These are phyloP conservation scores for Pristionchus arcanus DNA, from an alignment of 2,888 invertebrate species.

Conservation along the genomic window DNA sequence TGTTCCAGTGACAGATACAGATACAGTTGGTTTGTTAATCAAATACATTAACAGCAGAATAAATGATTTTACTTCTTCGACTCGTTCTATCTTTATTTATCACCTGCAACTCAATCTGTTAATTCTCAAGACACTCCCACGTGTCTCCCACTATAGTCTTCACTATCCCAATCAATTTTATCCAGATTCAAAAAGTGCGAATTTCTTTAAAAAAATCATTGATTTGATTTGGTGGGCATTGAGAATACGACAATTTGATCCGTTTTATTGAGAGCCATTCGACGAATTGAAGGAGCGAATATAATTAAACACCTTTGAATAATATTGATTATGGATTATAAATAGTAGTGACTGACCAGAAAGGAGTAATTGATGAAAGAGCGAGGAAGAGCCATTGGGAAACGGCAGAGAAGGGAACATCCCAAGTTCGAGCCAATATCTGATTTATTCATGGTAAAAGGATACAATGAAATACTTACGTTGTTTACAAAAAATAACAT, in stretches of 20 bases:
- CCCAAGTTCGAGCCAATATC: background rate
- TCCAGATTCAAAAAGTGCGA: background rate
- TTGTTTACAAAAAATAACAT: conserved; percentile 2
- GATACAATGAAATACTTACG: background rate
- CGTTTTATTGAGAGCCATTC: background rate
- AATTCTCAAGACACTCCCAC: background rate
- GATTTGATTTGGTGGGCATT: background rate
- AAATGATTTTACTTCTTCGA: background rate
- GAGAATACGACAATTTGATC: background rate
- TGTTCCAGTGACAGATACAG: too few relatives aligned
- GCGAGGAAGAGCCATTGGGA: background rate
- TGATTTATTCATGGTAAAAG: background rate
- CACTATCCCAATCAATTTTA: background rate
- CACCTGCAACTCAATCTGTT: background rate
- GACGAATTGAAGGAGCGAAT: conserved; percentile 13
- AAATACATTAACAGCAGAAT: background rate
- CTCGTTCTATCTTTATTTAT: background rate
- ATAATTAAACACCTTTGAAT: background rate
- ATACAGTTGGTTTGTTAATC: too few relatives aligned
- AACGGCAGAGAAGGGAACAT: background rate
- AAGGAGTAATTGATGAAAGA: background rate
- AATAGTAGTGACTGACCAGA: background rate
- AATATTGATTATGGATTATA: background rate
- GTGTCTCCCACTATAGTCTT: background rate
- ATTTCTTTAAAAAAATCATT: background rate